Conservation (phyloP, 2,113 vertebrate genomes). For the Castor canadensis region DNA sequence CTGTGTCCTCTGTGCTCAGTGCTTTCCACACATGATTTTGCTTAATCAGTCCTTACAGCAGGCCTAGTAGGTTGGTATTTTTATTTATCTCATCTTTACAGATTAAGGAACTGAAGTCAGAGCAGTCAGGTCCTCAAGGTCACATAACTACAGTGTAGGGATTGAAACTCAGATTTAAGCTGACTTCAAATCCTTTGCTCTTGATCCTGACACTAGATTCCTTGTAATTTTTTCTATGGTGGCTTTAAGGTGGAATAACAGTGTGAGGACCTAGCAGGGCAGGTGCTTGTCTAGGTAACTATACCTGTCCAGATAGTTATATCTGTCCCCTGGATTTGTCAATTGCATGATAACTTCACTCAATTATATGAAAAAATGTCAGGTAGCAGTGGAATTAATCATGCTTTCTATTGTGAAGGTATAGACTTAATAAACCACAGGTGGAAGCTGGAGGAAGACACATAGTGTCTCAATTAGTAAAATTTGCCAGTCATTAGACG, state of each 20-base stretch:
- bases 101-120: background rate
- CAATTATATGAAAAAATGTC: background rate
- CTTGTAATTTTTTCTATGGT: background rate
- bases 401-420: background rate
- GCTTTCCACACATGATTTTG: background rate
- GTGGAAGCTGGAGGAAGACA: background rate
- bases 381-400: background rate
- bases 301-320: background rate
- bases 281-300: background rate
- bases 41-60: background rate
- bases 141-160: background rate
- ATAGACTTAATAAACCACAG: background rate
- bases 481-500: background rate
- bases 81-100: background rate
- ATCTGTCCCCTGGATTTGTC: background rate
- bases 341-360: background rate
- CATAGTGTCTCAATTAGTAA: background rate
- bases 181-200: background rate
- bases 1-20: too few species aligned
- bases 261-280: background rate
- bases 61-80: background rate
- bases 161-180: background rate
- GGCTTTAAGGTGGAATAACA: background rate
- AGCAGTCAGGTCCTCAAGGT: background rate
- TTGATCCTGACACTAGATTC: background rate